Percentiles rank a stretch among this genome's conserved stretches.
Conservation (phyloP, 2,113 vertebrate genomes). For the Lipotes vexillifer region DNA sequence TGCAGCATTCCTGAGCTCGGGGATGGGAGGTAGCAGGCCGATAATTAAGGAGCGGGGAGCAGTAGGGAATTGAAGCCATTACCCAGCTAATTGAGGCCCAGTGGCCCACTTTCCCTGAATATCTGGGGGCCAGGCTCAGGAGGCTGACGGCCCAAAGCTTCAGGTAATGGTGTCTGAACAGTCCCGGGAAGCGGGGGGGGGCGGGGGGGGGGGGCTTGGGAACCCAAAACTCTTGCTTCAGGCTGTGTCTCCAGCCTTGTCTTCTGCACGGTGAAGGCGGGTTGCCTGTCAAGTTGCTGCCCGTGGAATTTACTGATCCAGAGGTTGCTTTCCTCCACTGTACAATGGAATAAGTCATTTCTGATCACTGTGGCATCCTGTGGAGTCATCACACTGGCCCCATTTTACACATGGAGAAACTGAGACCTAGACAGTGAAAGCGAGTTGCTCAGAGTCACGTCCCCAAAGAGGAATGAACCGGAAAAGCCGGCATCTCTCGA, state of each 20-base stretch:
- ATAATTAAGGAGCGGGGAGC: conserved; percentile 54
- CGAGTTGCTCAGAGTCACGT: neutral
- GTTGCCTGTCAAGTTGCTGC: neutral
- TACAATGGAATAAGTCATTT: neutral
- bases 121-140: conserved; percentile 59
- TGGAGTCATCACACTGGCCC: neutral
- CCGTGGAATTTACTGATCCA: accelerated
- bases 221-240: neutral
- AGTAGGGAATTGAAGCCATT: conserved; percentile 55
- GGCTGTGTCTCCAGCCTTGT: accelerated
- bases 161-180: neutral
- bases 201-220: accelerated
- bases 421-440: neutral
- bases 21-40: neutral
- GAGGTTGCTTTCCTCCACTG: neutral
- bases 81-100: conserved; percentile 60
- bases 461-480: neutral
- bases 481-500: neutral
- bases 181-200: accelerated
- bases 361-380: neutral
- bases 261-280: neutral
- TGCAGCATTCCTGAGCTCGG: conserved; percentile 36
- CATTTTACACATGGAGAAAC: neutral
- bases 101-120: conserved; percentile 56
- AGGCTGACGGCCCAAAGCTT: neutral